phyloP scores from a whole-genome alignment of 2,113 vertebrate genomes.

The Periophthalmodon schlosseri region DNA sequence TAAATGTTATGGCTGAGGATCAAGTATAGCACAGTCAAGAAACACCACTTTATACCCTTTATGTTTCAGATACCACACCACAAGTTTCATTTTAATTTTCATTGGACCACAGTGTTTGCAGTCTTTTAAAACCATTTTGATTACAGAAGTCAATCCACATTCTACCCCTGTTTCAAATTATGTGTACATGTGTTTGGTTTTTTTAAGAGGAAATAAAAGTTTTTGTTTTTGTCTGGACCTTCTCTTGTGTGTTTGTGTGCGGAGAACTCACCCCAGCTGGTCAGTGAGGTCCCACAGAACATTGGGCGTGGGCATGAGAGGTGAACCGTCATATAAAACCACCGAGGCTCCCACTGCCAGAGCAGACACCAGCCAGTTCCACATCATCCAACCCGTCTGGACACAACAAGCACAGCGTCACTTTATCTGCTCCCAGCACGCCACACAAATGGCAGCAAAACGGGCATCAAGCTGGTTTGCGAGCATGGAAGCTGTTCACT shows the following conservation, averaged over 20 bases:
- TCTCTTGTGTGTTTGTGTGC: background rate
- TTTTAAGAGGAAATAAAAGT: background rate
- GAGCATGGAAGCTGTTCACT: background rate
- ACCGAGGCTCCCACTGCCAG: constrained; percentile 89
- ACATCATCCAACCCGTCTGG: constrained; percentile 99
- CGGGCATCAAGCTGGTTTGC: constrained; percentile 18
- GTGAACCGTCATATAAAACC: constrained; percentile 95
- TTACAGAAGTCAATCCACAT: too few relatives aligned
- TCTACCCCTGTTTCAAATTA: background rate
- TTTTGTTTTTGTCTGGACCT: background rate
- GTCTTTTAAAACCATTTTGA: too few relatives aligned
- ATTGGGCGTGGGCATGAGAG: constrained; percentile 86
- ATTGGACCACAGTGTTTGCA: too few relatives aligned
- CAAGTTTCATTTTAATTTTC: background rate
- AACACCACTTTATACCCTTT: too few relatives aligned
- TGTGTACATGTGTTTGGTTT: background rate
- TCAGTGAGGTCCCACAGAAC: constrained; percentile 96
- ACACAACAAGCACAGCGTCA: constrained; percentile 18
- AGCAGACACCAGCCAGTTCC: constrained; percentile 94
- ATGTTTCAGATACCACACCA: too few relatives aligned
- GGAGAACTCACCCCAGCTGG: constrained; percentile 84
- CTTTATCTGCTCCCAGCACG: constrained; percentile 40
- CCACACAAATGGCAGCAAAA: constrained; percentile 23
- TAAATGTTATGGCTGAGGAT: too few relatives aligned
- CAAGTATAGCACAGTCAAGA: too few relatives aligned